Conservation (phyloP, 2,888 invertebrate species). For the Pimpla rufipes region DNA sequence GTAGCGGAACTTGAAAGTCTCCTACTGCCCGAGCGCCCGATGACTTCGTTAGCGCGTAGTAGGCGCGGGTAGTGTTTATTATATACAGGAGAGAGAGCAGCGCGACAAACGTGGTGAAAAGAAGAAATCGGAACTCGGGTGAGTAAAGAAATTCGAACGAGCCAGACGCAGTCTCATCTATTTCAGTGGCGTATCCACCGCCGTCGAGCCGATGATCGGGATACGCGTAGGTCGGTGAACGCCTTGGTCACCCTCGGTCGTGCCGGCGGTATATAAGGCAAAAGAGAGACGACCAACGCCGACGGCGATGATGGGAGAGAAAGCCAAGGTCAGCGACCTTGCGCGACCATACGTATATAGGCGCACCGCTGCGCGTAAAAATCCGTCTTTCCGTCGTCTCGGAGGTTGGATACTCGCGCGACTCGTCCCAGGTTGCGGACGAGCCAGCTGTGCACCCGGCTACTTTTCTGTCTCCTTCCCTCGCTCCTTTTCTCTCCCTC, state of each 20-base stretch:
- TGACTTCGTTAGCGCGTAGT: conserved; percentile 42
- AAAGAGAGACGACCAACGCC: conserved; percentile 65
- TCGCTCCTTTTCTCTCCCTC: too few species aligned
- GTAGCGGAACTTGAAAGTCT: conserved; percentile 60
- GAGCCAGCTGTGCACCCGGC: conserved; percentile 58
- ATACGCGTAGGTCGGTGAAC: conserved; percentile 49
- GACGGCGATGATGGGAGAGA: conserved; percentile 63
- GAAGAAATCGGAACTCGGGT: conserved; percentile 67
- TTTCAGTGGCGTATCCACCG: conserved; percentile 26
- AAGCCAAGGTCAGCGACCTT: conserved; percentile 71
- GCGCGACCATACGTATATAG: conserved; percentile 35
- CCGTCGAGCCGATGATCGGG: conserved; percentile 29
- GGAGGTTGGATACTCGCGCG: conserved; percentile 45
- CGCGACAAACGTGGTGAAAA: conserved; percentile 59
- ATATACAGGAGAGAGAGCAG: conserved; percentile 65
- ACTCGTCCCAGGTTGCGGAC: conserved; percentile 56
- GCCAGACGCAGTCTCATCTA: conserved; percentile 51
- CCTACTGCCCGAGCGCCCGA: conserved; percentile 25
- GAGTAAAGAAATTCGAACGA: conserved; percentile 36
- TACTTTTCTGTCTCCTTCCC: conserved; percentile 16
- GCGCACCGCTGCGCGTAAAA: conserved; percentile 42
- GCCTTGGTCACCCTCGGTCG: conserved; percentile 62
- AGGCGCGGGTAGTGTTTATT: conserved; percentile 40
- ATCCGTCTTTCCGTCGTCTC: conserved; percentile 52
- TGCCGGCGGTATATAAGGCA: conserved; percentile 60